A percentile compares a stretch with the other conserved stretches of the same genome.
phyloP scores from a whole-genome alignment of 2,113 vertebrate species.

The Suncus etruscus region DNA sequence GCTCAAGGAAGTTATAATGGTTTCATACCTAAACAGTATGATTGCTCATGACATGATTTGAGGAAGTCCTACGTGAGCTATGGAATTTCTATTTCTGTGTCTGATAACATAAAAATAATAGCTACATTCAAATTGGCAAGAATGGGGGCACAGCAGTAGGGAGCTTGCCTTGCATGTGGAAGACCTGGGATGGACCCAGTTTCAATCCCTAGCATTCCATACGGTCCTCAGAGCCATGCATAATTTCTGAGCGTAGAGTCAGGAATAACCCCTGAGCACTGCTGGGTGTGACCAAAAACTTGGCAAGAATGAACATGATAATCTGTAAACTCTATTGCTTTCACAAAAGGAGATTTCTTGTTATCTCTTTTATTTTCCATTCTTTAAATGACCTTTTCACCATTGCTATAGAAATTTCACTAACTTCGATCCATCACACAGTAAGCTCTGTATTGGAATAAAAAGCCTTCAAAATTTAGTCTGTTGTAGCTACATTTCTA shows the following conservation, averaged over 20 bases:
- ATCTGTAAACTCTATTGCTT: not conserved
- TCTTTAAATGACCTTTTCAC: not conserved
- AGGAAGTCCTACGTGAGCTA: not conserved
- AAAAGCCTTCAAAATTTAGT: not conserved
- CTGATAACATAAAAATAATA: not conserved
- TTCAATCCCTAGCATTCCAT: too few species aligned
- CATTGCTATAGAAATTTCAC: not conserved
- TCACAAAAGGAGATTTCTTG: not conserved
- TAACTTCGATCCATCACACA: not conserved
- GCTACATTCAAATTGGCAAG: not conserved
- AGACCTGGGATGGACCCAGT: too few species aligned
- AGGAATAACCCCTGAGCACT: too few species aligned
- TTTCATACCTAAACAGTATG: not conserved
- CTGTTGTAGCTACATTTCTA: not conserved
- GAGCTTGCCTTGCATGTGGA: too few species aligned
- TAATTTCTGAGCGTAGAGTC: too few species aligned
- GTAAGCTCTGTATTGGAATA: not conserved
- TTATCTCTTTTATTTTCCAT: not conserved
- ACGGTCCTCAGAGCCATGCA: too few species aligned
- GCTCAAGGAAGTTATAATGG: not conserved
- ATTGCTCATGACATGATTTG: not conserved
- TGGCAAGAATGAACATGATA: not conserved
- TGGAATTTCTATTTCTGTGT: conserved; percentile 6
- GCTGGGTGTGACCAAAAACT: not conserved
- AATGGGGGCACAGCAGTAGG: not conserved